Percentiles rank a stretch among this genome's conserved stretches.
These are phyloP conservation scores for Anastatus disparis DNA, from an alignment of 1,140 invertebrate species.

Conservation along the genomic window DNA sequence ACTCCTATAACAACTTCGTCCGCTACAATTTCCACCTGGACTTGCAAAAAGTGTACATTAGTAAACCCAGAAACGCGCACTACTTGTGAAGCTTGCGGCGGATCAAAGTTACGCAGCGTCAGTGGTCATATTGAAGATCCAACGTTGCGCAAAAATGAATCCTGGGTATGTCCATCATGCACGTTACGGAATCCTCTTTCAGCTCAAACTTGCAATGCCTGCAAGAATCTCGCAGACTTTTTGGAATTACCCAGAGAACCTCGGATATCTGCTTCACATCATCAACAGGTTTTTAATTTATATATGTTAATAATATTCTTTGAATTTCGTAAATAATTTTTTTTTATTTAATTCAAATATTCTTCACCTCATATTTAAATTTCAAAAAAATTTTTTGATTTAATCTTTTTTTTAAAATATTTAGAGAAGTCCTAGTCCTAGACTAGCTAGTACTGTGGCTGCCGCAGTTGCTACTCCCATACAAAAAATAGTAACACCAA, in stretches of 20 bases:
- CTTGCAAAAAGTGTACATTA: conserved; percentile 88
- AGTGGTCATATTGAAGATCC: conserved; percentile 72
- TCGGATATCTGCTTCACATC: neutral
- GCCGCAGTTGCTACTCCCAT: conserved; percentile 43
- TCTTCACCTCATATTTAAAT: neutral
- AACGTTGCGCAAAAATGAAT: conserved; percentile 78
- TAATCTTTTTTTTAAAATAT: neutral
- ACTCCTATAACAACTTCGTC: conserved; percentile 34
- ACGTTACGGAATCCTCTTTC: conserved; percentile 86
- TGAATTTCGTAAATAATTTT: too few relatives aligned
- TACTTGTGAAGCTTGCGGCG: conserved; percentile 85
- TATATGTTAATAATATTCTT: neutral
- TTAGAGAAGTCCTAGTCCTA: conserved; percentile 61
- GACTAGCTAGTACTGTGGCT: conserved; percentile 50
- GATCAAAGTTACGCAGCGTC: conserved; percentile 78
- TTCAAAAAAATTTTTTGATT: neutral
- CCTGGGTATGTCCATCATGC: conserved; percentile 83
- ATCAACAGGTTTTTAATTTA: conserved; percentile 1
- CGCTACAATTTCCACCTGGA: conserved; percentile 69
- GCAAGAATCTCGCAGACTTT: conserved; percentile 71
- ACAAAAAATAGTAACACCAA: conserved; percentile 57
- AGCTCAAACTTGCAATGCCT: conserved; percentile 79
- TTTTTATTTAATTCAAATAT: too few relatives aligned
- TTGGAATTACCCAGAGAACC: conserved; percentile 53
- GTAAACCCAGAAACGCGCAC: conserved; percentile 77